phyloP scores from a whole-genome alignment of 2,113 vertebrate species.

The Puma concolor region DNA sequence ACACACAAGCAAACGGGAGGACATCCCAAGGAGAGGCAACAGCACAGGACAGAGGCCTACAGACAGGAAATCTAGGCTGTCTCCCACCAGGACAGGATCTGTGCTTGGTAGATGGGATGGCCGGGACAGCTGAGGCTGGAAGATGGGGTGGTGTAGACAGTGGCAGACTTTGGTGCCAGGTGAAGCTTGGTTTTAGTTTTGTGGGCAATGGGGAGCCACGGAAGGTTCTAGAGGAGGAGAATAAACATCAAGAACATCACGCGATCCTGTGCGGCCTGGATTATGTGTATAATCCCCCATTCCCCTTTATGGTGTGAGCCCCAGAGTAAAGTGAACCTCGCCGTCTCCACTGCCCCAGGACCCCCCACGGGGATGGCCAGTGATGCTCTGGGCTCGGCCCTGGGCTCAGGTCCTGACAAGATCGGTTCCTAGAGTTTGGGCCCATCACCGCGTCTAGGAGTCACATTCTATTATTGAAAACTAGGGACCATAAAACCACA shows the following conservation, averaged over 20 bases:
- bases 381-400: background rate
- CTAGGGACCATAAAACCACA: background rate
- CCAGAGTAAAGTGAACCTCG: rapidly evolving
- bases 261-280: background rate
- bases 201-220: background rate
- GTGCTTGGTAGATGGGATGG: background rate
- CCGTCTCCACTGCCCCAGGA: background rate
- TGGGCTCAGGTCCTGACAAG: background rate
- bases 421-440: background rate
- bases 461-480: background rate
- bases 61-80: background rate
- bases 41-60: background rate
- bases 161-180: background rate
- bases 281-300: background rate
- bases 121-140: background rate
- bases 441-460: background rate
- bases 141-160: rapidly evolving
- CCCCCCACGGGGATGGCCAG: background rate
- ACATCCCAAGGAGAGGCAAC: background rate
- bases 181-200: background rate
- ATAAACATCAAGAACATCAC: background rate
- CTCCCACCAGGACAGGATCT: background rate
- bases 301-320: rapidly evolving
- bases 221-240: background rate
- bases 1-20: background rate